Evolutionary conservation across 1,140 invertebrate species (phyloP).

Genomic region (Centruroides vittatus): DNA sequence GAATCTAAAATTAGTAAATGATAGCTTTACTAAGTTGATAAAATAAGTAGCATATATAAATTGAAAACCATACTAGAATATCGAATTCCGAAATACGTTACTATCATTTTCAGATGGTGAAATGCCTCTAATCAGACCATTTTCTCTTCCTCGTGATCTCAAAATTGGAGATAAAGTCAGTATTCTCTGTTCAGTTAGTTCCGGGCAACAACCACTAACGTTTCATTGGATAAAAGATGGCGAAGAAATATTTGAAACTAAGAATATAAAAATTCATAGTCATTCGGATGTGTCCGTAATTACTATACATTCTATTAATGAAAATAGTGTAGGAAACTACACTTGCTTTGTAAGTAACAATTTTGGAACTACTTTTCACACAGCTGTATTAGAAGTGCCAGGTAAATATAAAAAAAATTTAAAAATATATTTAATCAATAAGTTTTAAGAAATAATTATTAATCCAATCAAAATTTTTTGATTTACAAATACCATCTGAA

Average conservation of each 20-base stretch:
- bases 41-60: no score
- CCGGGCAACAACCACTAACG: background rate
- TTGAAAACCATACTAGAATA: no score
- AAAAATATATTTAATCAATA: background rate
- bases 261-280: slow-evolving; percentile 1
- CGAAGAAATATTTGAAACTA: background rate
- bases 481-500: slow-evolving; percentile 11
- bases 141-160: slow-evolving; percentile 4
- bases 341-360: slow-evolving; percentile 53
- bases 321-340: slow-evolving; percentile 52
- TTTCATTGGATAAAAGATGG: slow-evolving; percentile 9
- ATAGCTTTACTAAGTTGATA: no score
- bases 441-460: no score
- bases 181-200: background rate
- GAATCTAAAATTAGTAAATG: no score
- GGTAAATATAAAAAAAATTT: slow-evolving; percentile 6
- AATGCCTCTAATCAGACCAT: slow-evolving; percentile 1
- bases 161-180: slow-evolving; percentile 7
- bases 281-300: background rate
- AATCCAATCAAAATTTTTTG: no score
- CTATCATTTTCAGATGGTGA: no score
- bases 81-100: no score
- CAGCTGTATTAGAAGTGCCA: slow-evolving; percentile 28
- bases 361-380: slow-evolving; percentile 44
- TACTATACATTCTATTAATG: slow-evolving; percentile 8